Conservation (phyloP, 2,113 vertebrate species). For the Trinectes maculatus region DNA sequence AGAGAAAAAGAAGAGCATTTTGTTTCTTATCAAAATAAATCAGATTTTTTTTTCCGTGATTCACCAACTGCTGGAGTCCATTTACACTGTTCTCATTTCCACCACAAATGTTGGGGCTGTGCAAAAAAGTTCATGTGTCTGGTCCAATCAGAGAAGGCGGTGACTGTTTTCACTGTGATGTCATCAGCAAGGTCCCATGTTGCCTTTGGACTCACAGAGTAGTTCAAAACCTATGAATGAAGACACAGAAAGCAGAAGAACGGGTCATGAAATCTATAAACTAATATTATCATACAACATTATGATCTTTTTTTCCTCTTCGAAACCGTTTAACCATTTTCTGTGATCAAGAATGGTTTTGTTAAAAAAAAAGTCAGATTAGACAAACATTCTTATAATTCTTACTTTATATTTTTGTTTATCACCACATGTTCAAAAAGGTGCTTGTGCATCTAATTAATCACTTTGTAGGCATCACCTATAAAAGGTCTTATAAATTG, state of each 20-base stretch:
- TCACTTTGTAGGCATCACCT: background rate
- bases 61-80: slow-evolving; percentile 75
- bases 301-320: too few species aligned
- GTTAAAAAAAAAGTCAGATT: too few species aligned
- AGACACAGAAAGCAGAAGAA: slow-evolving; percentile 13
- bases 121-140: slow-evolving; percentile 94
- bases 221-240: slow-evolving; percentile 44
- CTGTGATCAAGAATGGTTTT: too few species aligned
- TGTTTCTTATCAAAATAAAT: slow-evolving; percentile 97
- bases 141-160: slow-evolving; percentile 94
- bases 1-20: slow-evolving; percentile 87
- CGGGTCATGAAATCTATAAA: background rate
- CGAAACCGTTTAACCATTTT: too few species aligned
- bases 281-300: background rate
- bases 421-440: too few species aligned
- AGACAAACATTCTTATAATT: too few species aligned
- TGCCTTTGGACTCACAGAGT: slow-evolving; percentile 51
- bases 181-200: slow-evolving; percentile 56
- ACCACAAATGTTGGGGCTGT: slow-evolving; percentile 94
- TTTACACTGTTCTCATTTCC: slow-evolving; percentile 89
- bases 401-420: too few species aligned
- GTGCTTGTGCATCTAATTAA: background rate
- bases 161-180: slow-evolving; percentile 89
- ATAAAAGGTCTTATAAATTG: background rate
- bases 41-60: slow-evolving; percentile 78